These are phyloP conservation scores for Listronotus bonariensis DNA, from an alignment of 1,140 invertebrate species.

Conservation along the genomic window DNA sequence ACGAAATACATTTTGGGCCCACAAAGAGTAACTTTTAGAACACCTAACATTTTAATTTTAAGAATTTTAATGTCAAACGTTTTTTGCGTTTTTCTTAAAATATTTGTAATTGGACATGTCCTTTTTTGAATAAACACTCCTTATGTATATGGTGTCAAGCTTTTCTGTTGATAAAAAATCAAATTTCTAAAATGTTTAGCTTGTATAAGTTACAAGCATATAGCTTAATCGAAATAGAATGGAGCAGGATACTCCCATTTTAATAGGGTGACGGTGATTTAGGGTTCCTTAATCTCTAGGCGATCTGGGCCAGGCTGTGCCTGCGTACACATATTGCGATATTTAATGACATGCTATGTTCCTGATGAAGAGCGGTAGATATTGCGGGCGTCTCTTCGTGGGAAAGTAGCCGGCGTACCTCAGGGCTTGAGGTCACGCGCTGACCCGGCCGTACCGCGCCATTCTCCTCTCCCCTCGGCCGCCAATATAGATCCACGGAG, in stretches of 20 bases:
- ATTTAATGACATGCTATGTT: constrained; percentile 57
- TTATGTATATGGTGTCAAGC: too few relatives aligned
- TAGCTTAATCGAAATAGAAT: background rate
- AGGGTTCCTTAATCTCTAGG: constrained; percentile 16
- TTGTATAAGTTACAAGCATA: too few relatives aligned
- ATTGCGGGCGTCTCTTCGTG: constrained; percentile 56
- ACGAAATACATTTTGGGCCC: too few relatives aligned
- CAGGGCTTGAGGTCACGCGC: constrained; percentile 56
- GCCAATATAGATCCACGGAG: constrained; percentile 53
- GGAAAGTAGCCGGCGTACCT: constrained; percentile 57
- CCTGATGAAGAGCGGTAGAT: constrained; percentile 57
- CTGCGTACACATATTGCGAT: constrained; percentile 53
- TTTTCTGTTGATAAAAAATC: too few relatives aligned
- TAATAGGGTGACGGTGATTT: constrained; percentile 17
- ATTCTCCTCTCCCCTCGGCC: constrained; percentile 41
- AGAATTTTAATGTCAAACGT: too few relatives aligned
- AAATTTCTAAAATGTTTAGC: too few relatives aligned
- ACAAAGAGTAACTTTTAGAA: too few relatives aligned
- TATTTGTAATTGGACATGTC: too few relatives aligned
- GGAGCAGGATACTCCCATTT: constrained; percentile 10
- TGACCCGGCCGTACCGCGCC: constrained; percentile 49
- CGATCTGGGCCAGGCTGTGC: constrained; percentile 16
- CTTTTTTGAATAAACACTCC: too few relatives aligned
- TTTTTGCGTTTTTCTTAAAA: too few relatives aligned
- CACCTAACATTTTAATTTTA: too few relatives aligned